A percentile compares a stretch with the other conserved stretches of the same genome.
Conservation (phyloP, 1,140 invertebrate genomes). For the Drosophila tsacasi region DNA sequence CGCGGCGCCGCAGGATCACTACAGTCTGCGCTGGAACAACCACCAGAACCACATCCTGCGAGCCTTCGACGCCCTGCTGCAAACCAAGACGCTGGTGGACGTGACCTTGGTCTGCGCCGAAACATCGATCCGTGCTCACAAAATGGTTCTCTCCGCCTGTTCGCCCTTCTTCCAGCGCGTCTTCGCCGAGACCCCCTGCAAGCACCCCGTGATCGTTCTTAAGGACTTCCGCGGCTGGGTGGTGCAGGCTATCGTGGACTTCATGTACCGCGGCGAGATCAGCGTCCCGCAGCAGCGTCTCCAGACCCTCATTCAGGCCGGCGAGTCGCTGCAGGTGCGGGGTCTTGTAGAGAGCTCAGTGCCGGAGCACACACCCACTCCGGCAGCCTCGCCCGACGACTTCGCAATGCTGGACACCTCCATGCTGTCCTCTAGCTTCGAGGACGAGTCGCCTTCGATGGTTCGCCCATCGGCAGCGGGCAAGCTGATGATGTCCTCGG, state of each 20-base stretch:
- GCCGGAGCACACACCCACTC: constrained; percentile 88
- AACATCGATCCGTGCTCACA: constrained; percentile 93
- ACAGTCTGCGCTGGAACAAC: constrained; percentile 96
- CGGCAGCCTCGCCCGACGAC: constrained; percentile 87
- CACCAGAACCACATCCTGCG: constrained; percentile 94
- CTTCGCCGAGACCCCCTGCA: constrained; percentile 96
- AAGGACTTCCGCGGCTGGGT: constrained; percentile 95
- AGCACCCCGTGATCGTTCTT: constrained; percentile 95
- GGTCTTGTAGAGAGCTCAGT: constrained; percentile 90
- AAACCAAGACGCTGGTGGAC: constrained; percentile 94
- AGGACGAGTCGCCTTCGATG: constrained; percentile 78
- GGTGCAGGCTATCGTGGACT: constrained; percentile 94
- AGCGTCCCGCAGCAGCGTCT: constrained; percentile 93
- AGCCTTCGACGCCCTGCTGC: constrained; percentile 93
- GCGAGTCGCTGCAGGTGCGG: constrained; percentile 93
- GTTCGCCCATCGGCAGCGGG: constrained; percentile 49
- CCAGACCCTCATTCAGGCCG: constrained; percentile 92
- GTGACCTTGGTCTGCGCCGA: constrained; percentile 95
- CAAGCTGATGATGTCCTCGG: constrained; percentile 73
- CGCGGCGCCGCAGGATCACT: constrained; percentile 89
- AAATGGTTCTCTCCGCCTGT: constrained; percentile 95
- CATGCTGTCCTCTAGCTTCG: constrained; percentile 71
- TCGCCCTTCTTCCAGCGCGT: constrained; percentile 95
- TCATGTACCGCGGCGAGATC: constrained; percentile 97
- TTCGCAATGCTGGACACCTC: constrained; percentile 84